These are phyloP conservation scores for Marmota flaviventris DNA, from an alignment of 2,113 vertebrate species.

Conservation along the genomic window DNA sequence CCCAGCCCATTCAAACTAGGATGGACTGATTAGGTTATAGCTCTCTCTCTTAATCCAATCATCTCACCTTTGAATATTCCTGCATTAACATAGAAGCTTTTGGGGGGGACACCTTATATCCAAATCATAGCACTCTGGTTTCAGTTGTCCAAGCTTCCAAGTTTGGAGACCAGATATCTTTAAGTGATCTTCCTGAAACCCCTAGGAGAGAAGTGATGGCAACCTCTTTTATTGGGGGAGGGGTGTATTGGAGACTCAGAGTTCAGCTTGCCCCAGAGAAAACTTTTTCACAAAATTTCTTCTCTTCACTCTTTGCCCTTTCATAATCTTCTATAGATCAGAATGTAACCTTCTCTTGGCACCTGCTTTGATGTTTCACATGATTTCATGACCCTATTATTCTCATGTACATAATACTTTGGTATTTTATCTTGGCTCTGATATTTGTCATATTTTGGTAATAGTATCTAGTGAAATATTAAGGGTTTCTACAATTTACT, in stretches of 20 bases:
- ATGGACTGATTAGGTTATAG: no score
- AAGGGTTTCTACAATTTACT: constrained; percentile 32
- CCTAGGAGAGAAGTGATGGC: neutral
- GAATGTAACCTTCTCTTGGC: neutral
- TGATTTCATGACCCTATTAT: neutral
- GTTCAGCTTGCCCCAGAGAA: neutral
- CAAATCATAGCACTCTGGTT: neutral
- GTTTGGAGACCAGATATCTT: neutral
- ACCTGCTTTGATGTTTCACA: neutral
- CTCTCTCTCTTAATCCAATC: no score
- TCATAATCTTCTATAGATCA: neutral
- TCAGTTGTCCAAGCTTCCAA: neutral
- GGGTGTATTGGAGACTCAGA: neutral
- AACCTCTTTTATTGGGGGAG: neutral
- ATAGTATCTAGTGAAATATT: neutral
- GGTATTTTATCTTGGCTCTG: neutral
- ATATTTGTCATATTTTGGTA: neutral
- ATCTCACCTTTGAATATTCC: no score
- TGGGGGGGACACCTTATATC: no score
- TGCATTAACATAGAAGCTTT: no score
- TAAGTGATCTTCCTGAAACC: neutral
- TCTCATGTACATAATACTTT: neutral
- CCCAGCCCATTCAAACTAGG: no score
- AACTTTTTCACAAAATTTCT: neutral
- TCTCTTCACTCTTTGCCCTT: neutral